These are phyloP conservation scores for Agonopterix arenella DNA, from an alignment of 2,888 invertebrate genomes.

Conservation along the genomic window DNA sequence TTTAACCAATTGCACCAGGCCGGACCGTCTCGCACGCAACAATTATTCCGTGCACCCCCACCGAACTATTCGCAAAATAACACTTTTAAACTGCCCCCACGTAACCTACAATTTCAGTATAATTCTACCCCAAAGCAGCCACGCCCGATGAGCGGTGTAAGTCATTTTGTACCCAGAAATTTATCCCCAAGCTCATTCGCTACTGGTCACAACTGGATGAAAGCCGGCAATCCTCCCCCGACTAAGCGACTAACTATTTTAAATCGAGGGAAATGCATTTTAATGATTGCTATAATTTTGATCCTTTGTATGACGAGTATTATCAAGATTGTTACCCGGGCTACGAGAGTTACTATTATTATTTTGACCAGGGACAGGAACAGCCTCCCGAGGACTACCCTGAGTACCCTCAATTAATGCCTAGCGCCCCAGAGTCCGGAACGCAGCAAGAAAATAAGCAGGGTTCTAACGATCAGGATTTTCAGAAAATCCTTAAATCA, in stretches of 20 bases:
- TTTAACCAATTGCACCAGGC: too few species aligned
- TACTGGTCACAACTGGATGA: neutral
- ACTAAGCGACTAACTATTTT: neutral
- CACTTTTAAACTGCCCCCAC: neutral
- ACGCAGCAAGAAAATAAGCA: too few species aligned
- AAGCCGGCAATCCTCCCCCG: neutral
- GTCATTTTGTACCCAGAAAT: neutral
- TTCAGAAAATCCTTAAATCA: slow-evolving; percentile 3
- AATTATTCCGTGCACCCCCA: slow-evolving; percentile 1
- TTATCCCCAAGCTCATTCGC: neutral
- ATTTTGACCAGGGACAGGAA: too few species aligned
- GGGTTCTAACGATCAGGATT: neutral
- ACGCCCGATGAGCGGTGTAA: neutral
- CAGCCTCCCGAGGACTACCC: too few species aligned
- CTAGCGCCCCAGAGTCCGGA: too few species aligned
- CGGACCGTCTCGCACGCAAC: slow-evolving; percentile 1
- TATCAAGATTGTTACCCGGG: too few species aligned
- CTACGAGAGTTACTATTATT: too few species aligned
- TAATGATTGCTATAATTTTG: neutral
- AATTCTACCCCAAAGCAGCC: neutral
- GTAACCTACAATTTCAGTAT: neutral
- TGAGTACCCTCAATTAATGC: too few species aligned
- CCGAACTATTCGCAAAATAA: slow-evolving; percentile 2
- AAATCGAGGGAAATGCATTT: neutral
- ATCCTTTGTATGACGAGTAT: too few species aligned